These are phyloP conservation scores for Drosophila nigrodunni DNA, from an alignment of 1,140 invertebrate genomes.

Conservation along the genomic window DNA sequence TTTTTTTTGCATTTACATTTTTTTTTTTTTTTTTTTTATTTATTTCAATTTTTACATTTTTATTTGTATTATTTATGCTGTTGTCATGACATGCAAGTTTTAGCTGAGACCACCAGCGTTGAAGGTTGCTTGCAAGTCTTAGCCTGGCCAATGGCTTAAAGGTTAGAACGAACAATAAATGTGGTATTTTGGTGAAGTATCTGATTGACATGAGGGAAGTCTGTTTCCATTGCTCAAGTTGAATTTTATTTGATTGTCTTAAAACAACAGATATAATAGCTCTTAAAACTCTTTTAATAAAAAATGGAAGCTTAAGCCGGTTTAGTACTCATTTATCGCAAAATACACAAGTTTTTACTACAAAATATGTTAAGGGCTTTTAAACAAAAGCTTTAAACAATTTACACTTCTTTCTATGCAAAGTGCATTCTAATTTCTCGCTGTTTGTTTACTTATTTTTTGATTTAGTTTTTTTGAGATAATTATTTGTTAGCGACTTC, in stretches of 20 bases:
- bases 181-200: background rate
- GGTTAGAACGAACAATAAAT: conserved; percentile 1
- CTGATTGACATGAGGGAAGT: no score
- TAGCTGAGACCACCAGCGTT: conserved; percentile 29
- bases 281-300: no score
- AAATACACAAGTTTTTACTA: no score
- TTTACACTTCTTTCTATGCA: conserved; percentile 26
- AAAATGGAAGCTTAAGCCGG: no score
- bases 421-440: conserved; percentile 34
- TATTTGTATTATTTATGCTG: conserved; percentile 37
- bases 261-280: no score
- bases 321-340: no score
- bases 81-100: conserved; percentile 58
- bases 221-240: no score
- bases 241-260: no score
- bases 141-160: conserved; percentile 8
- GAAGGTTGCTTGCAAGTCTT: background rate
- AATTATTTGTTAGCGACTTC: conserved; percentile 73
- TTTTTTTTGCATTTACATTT: conserved; percentile 53
- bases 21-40: conserved; percentile 43
- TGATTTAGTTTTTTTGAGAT: conserved; percentile 55
- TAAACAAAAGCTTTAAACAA: conserved; percentile 11
- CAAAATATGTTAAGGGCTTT: background rate
- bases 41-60: conserved; percentile 32
- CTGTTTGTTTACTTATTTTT: conserved; percentile 3